Conservation (phyloP, 2,113 vertebrate species). For the Xenopus tropicalis region DNA sequence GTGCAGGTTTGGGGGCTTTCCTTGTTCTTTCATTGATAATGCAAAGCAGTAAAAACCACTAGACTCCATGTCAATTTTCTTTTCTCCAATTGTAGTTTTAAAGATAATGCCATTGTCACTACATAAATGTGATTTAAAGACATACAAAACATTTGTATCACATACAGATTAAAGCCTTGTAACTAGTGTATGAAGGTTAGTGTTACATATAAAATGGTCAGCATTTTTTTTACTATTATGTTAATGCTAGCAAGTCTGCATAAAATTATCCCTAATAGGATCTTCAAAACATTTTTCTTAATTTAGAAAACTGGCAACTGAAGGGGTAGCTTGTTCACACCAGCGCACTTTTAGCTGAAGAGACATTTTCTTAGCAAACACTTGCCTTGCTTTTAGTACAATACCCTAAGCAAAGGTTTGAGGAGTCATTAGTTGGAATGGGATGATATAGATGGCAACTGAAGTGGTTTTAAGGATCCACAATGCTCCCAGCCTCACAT, state of each 20-base stretch:
- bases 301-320: not conserved
- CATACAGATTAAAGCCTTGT: no score
- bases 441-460: slow-evolving; percentile 37
- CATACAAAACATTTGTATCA: no score
- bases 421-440: slow-evolving; percentile 6
- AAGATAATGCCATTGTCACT: no score
- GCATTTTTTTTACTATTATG: not conserved
- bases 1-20: no score
- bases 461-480: slow-evolving; percentile 31
- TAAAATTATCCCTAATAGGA: not conserved
- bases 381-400: not conserved
- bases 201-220: not conserved
- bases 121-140: no score
- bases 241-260: not conserved
- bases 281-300: not conserved
- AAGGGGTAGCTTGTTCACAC: not conserved
- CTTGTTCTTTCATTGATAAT: no score
- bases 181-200: not conserved
- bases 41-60: no score
- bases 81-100: no score
- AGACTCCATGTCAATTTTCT: no score
- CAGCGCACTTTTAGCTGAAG: not conserved
- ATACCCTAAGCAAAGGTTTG: slow-evolving; percentile 17
- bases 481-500: slow-evolving; percentile 35
- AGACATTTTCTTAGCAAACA: slow-evolving; percentile 2